Evolutionary conservation across 2,888 invertebrate genomes (phyloP).

Genomic region (Campoplex nolae): DNA sequence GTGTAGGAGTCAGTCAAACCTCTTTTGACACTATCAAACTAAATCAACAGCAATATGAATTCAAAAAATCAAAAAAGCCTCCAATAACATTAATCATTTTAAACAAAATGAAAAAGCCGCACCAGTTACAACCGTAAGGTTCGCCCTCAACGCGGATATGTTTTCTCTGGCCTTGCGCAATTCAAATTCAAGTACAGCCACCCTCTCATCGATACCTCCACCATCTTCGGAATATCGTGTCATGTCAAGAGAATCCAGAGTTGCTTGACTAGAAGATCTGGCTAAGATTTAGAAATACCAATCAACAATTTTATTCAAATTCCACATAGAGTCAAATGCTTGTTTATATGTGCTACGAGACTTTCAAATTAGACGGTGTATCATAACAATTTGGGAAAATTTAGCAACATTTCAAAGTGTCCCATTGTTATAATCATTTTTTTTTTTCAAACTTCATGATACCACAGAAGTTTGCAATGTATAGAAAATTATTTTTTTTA

Average conservation of each 20-base stretch:
- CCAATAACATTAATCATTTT: neutral
- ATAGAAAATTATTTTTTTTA: no score
- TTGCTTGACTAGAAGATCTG: constrained; percentile 93
- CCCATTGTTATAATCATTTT: no score
- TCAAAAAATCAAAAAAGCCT: neutral
- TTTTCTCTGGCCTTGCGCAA: constrained; percentile 94
- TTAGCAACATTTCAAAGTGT: no score
- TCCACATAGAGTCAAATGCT: neutral
- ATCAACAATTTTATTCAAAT: neutral
- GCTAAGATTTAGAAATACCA: constrained; percentile 84
- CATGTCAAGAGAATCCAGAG: constrained; percentile 94
- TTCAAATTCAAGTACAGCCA: constrained; percentile 95
- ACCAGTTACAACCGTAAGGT: constrained; percentile 92
- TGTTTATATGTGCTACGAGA: neutral
- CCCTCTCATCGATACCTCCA: constrained; percentile 91
- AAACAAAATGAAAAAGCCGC: neutral
- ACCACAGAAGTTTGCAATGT: no score
- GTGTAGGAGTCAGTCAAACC: neutral
- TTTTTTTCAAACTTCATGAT: no score
- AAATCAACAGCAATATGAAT: neutral
- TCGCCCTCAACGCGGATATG: constrained; percentile 92
- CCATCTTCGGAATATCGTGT: constrained; percentile 95
- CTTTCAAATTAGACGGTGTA: no score
- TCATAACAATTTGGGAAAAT: no score
- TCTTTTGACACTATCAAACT: neutral